These are phyloP conservation scores for Falco rusticolus DNA, from an alignment of 2,797 vertebrate species.

Conservation along the genomic window DNA sequence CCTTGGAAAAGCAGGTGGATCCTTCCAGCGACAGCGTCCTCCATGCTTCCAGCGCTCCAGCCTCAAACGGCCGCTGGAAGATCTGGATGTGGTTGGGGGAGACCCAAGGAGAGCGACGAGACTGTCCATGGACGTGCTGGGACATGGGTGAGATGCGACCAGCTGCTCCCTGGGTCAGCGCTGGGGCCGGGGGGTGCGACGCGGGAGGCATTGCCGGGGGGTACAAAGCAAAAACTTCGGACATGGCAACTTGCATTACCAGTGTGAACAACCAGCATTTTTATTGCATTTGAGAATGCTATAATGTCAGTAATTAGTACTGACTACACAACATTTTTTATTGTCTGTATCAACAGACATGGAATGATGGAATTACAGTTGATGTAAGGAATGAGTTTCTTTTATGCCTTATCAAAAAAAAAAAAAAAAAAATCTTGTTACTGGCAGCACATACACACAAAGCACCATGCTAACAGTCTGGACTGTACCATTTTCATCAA, in stretches of 20 bases:
- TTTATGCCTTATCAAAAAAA: conserved; percentile 80
- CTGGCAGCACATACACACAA: conserved; percentile 85
- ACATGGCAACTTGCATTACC: conserved; percentile 80
- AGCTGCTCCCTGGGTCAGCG: rapidly evolving
- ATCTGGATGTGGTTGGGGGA: background rate
- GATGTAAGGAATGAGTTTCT: conserved; percentile 91
- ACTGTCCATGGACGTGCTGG: background rate
- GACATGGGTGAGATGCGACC: background rate
- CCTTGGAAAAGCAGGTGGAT: background rate
- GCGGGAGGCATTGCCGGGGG: background rate
- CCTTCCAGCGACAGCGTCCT: rapidly evolving
- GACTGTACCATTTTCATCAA: conserved; percentile 79
- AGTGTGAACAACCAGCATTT: conserved; percentile 95
- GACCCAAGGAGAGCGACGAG: background rate
- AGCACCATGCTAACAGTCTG: conserved; percentile 83
- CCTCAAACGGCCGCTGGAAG: background rate
- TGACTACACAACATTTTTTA: conserved; percentile 93
- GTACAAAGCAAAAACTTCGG: conserved; percentile 67
- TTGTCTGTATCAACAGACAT: conserved; percentile 92
- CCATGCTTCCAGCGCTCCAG: background rate
- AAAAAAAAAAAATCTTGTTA: conserved; percentile 76
- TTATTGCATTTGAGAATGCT: conserved; percentile 99
- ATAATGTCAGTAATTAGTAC: conserved; percentile 90
- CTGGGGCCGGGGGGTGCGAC: background rate
- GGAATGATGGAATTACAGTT: conserved; percentile 92